Conservation (phyloP, 1,140 invertebrate species). For the Akabosia matsudoensis region DNA sequence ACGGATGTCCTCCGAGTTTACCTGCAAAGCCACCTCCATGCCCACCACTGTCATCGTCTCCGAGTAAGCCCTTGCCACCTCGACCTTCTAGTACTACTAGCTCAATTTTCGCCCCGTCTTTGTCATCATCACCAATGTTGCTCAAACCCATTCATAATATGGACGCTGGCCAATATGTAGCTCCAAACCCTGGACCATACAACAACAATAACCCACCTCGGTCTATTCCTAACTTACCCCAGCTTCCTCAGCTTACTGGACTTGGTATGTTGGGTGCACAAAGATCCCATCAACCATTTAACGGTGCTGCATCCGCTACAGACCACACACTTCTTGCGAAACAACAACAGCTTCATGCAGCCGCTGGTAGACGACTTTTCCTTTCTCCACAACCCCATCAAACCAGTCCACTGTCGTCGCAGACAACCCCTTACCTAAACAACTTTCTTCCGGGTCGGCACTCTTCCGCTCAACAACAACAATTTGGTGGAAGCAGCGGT, state of each 20-base stretch:
- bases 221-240: conserved; percentile 42
- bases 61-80: conserved; percentile 39
- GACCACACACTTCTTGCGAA: not conserved
- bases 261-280: conserved; percentile 10
- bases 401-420: conserved; percentile 21
- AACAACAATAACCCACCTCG: conserved; percentile 20
- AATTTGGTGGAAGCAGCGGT: conserved; percentile 33
- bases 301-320: conserved; percentile 8
- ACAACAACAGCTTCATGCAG: conserved; percentile 3
- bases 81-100: conserved; percentile 38
- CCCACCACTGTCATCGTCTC: conserved; percentile 26
- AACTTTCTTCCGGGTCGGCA: not conserved
- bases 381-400: conserved; percentile 43
- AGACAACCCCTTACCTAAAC: not conserved
- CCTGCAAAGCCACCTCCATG: conserved; percentile 38
- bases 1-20: conserved; percentile 36
- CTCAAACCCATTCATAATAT: conserved; percentile 30
- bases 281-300: conserved; percentile 26
- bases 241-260: conserved; percentile 30
- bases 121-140: conserved; percentile 18
- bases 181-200: conserved; percentile 10
- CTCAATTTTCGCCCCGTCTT: conserved; percentile 14
- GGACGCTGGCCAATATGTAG: not conserved
- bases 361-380: conserved; percentile 34
- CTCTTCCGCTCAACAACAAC: not conserved